Percentiles rank a stretch among this genome's conserved stretches.
Conservation (phyloP, 1,140 invertebrate genomes). For the Drosophila nannoptera region DNA sequence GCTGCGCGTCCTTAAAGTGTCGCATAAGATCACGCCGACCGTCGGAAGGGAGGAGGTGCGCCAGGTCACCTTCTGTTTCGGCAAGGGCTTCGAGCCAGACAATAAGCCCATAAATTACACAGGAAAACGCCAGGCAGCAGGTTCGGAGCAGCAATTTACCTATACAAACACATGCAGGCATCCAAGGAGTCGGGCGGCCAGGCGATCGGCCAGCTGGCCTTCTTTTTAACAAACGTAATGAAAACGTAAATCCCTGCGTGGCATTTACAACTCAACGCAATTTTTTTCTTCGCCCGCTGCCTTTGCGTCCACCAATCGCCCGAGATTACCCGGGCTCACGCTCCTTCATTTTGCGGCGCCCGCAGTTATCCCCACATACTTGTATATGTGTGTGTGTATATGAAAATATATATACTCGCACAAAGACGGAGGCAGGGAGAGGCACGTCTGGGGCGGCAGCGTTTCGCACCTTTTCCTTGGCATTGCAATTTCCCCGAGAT, state of each 20-base stretch:
- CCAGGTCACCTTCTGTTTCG: background rate
- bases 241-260: conserved; percentile 74
- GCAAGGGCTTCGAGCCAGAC: conserved; percentile 38
- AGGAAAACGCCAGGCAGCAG: conserved; percentile 48
- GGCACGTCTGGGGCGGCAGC: conserved; percentile 12
- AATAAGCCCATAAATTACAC: conserved; percentile 77
- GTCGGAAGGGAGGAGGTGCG: conserved; percentile 60
- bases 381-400: background rate
- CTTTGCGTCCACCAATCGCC: conserved; percentile 28
- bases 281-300: conserved; percentile 3
- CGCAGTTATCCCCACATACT: conserved; percentile 2
- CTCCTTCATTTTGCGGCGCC: conserved; percentile 16
- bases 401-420: conserved; percentile 7
- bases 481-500: conserved; percentile 33
- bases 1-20: conserved; percentile 57
- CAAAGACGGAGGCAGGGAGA: conserved; percentile 12
- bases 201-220: conserved; percentile 9
- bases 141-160: conserved; percentile 17
- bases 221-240: conserved; percentile 69
- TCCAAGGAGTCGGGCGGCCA: conserved; percentile 13
- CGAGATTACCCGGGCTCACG: conserved; percentile 52
- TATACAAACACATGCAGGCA: conserved; percentile 26
- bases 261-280: conserved; percentile 77
- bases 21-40: conserved; percentile 67
- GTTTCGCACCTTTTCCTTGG: conserved; percentile 10